phyloP scores from a whole-genome alignment of 2,888 invertebrate species.

The Papilio gigon region DNA sequence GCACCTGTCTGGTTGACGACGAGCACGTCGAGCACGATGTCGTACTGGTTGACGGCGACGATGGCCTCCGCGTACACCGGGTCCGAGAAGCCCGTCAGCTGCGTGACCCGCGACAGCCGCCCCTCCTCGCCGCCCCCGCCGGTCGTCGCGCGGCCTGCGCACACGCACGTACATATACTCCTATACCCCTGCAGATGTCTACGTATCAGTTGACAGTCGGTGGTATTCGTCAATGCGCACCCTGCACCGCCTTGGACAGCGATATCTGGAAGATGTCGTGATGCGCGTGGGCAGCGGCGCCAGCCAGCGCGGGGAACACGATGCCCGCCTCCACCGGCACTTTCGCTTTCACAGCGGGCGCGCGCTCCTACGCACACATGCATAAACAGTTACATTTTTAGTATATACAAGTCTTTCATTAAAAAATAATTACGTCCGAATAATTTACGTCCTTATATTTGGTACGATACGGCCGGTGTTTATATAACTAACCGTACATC shows the following conservation, averaged over 20 bases:
- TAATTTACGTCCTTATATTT: too few species aligned
- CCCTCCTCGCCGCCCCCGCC: slow-evolving; percentile 53
- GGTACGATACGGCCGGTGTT: too few species aligned
- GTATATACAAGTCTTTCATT: too few species aligned
- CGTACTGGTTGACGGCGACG: slow-evolving; percentile 99
- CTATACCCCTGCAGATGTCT: neutral
- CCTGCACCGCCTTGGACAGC: slow-evolving; percentile 93
- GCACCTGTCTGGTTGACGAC: slow-evolving; percentile 98
- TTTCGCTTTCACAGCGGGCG: slow-evolving; percentile 46
- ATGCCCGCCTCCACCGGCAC: slow-evolving; percentile 73
- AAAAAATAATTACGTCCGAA: too few species aligned
- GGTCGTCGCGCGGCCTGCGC: slow-evolving; percentile 63
- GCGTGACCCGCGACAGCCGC: slow-evolving; percentile 88
- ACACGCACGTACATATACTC: neutral
- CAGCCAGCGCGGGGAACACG: slow-evolving; percentile 68
- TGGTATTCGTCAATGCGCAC: slow-evolving; percentile 56
- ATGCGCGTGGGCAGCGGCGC: slow-evolving; percentile 55
- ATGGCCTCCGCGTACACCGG: slow-evolving; percentile 99
- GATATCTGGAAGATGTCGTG: slow-evolving; percentile 97
- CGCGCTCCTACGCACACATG: slow-evolving; percentile 34
- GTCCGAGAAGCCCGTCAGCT: slow-evolving; percentile 99
- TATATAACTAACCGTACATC: too few species aligned
- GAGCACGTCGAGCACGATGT: slow-evolving; percentile 98
- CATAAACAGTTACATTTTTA: slow-evolving; percentile 43
- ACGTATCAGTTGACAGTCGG: too few species aligned